Conservation (phyloP, 2,797 vertebrate genomes). For the Phataginus tricuspis region DNA sequence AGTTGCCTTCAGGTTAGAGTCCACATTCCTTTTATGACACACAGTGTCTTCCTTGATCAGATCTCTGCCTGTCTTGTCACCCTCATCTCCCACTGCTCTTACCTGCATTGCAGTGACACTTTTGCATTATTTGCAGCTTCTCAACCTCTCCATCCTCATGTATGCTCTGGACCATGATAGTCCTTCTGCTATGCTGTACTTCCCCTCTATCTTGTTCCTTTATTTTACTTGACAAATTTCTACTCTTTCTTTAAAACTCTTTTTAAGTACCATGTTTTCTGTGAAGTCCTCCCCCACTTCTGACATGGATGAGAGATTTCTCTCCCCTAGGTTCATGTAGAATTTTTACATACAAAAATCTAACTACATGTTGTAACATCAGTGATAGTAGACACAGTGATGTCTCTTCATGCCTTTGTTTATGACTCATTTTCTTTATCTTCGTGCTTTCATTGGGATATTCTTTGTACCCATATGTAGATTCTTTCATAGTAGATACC, state of each 20-base stretch:
- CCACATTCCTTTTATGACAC: background rate
- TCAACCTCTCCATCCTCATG: background rate
- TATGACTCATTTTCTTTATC: constrained; percentile 9
- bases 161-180: background rate
- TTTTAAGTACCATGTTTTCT: constrained; percentile 28
- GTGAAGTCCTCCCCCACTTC: background rate
- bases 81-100: background rate
- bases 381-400: background rate
- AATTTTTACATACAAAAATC: constrained; percentile 4
- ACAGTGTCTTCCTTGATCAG: background rate
- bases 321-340: background rate
- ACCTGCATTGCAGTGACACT: background rate
- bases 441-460: constrained; percentile 5
- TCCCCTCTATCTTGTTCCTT: background rate
- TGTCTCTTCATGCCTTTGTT: constrained; percentile 48
- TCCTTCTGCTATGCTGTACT: constrained; percentile 6
- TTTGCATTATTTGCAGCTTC: background rate
- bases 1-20: constrained; percentile 20
- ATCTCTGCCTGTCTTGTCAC: background rate
- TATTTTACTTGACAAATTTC: constrained; percentile 14
- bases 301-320: background rate
- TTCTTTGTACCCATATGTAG: background rate
- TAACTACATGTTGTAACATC: background rate
- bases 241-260: constrained; percentile 39
- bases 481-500: background rate